phyloP scores from a whole-genome alignment of 2,797 vertebrate genomes.

The Chelonia mydas region DNA sequence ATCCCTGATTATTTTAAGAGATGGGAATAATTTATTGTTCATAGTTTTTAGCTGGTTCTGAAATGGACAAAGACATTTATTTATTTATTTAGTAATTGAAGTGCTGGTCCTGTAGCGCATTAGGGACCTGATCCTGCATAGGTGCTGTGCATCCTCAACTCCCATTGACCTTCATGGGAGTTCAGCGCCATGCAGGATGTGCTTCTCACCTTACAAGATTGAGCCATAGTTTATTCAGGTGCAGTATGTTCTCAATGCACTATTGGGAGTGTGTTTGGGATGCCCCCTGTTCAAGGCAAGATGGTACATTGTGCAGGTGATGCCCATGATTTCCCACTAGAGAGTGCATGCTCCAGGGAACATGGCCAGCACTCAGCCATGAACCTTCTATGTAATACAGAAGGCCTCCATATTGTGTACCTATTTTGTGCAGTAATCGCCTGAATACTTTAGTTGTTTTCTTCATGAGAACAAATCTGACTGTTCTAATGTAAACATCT shows the following conservation, averaged over 20 bases:
- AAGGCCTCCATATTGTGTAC: background rate
- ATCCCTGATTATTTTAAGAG: rapidly evolving
- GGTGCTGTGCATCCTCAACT: background rate
- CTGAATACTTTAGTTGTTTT: background rate
- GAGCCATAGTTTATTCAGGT: rapidly evolving
- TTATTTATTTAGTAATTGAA: rapidly evolving
- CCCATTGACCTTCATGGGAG: background rate
- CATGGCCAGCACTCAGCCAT: rapidly evolving
- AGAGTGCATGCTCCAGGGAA: background rate
- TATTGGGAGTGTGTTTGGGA: background rate
- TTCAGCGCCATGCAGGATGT: background rate
- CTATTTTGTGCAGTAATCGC: rapidly evolving
- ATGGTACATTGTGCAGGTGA: rapidly evolving
- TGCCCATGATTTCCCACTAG: rapidly evolving
- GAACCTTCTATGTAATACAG: background rate
- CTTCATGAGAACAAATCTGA: background rate
- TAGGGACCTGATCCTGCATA: rapidly evolving
- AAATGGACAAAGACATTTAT: background rate
- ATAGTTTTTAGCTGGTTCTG: rapidly evolving
- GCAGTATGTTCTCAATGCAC: background rate
- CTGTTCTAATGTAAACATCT: background rate
- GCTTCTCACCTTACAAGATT: background rate
- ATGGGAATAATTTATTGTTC: rapidly evolving
- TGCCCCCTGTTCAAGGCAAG: rapidly evolving
- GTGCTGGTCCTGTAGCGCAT: rapidly evolving